These are phyloP conservation scores for Fukomys damarensis DNA, from an alignment of 2,113 vertebrate species.

Conservation along the genomic window DNA sequence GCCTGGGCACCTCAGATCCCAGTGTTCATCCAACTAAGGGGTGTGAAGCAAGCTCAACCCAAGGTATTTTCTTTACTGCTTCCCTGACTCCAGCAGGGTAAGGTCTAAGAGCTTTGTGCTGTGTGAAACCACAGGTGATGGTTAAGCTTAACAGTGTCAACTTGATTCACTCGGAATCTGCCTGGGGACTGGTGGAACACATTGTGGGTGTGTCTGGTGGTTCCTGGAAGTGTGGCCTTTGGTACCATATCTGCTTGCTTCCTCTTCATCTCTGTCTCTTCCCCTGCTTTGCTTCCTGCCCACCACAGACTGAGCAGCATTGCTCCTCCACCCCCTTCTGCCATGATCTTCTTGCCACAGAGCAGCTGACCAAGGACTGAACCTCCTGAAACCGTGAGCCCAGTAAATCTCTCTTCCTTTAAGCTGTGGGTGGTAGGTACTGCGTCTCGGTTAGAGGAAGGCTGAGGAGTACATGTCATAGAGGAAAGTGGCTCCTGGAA, in stretches of 20 bases:
- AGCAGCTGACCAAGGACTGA: neutral
- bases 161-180: neutral
- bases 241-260: neutral
- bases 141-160: neutral
- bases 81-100: neutral
- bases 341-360: neutral
- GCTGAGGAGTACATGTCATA: accelerated
- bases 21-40: accelerated
- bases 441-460: neutral
- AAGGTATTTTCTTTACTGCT: neutral
- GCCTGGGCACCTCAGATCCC: accelerated
- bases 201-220: neutral
- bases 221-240: neutral
- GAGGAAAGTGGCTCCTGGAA: no score
- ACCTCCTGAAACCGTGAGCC: neutral
- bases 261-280: neutral
- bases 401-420: neutral
- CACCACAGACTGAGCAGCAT: neutral
- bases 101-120: no score
- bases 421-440: neutral
- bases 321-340: neutral
- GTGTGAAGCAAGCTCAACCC: neutral
- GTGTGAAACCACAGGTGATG: neutral
- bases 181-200: neutral
- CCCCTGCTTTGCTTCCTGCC: neutral